Percentiles rank a stretch among this genome's conserved stretches.
Evolutionary conservation across 2,888 invertebrate species (phyloP).

Genomic region (Caenorhabditis virilis): DNA sequence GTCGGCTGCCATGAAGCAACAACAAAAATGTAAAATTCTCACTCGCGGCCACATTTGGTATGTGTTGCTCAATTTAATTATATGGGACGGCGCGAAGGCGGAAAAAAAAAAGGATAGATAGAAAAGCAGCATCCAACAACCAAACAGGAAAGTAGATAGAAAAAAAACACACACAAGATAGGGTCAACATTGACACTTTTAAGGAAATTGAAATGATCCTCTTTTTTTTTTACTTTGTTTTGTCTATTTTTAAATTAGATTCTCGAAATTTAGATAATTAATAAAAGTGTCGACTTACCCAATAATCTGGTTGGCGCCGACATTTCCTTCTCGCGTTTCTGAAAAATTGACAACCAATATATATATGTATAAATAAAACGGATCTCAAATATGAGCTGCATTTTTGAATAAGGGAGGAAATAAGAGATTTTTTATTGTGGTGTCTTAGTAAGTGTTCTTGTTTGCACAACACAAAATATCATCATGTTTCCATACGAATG

Average conservation of each 20-base stretch:
- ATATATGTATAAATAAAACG: neutral
- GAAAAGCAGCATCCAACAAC: too few species aligned
- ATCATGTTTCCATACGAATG: neutral
- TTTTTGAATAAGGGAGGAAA: neutral
- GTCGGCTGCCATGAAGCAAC: slow-evolving; percentile 7
- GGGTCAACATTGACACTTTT: too few species aligned
- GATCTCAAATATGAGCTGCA: too few species aligned
- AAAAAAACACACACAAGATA: too few species aligned
- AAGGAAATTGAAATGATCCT: too few species aligned
- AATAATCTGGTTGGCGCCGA: slow-evolving; percentile 46
- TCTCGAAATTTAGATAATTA: neutral
- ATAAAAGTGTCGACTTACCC: slow-evolving; percentile 35
- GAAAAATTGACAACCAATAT: neutral
- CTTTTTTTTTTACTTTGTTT: too few species aligned
- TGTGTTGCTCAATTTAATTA: slow-evolving; percentile 36
- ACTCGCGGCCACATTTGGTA: slow-evolving; percentile 32
- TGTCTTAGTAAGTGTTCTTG: neutral
- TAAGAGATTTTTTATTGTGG: neutral
- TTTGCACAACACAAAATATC: neutral
- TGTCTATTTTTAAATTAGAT: neutral
- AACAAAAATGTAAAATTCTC: slow-evolving; percentile 3
- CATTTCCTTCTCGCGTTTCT: slow-evolving; percentile 28
- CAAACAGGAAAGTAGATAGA: too few species aligned
- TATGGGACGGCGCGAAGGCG: slow-evolving; percentile 30
- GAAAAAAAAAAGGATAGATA: slow-evolving; percentile 21